phyloP scores from a whole-genome alignment of 2,888 invertebrate species.

The Xylota segnis region DNA sequence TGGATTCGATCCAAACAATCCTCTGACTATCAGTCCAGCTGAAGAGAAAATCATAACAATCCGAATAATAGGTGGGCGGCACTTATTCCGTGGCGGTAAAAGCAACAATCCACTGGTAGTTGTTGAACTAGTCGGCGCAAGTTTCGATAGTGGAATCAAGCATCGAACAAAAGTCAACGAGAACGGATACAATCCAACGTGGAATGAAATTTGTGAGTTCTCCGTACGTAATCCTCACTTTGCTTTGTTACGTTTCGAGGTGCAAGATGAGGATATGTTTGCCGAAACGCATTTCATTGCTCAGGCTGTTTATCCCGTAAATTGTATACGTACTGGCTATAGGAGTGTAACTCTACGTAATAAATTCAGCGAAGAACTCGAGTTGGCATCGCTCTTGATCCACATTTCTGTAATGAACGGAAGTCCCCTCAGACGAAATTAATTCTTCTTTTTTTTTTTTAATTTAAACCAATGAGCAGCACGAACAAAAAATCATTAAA shows the following conservation, averaged over 20 bases:
- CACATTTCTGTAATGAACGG: constrained; percentile 88
- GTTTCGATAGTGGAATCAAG: constrained; percentile 93
- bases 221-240: constrained; percentile 92
- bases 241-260: constrained; percentile 93
- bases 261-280: constrained; percentile 98
- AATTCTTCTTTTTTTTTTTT: constrained; percentile 11
- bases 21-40: constrained; percentile 86
- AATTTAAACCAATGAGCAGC: constrained; percentile 28
- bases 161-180: constrained; percentile 95
- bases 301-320: constrained; percentile 95
- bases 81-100: constrained; percentile 92
- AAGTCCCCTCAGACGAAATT: constrained; percentile 45
- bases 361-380: constrained; percentile 95
- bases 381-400: constrained; percentile 94
- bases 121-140: constrained; percentile 94
- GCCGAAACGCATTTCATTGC: constrained; percentile 98
- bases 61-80: constrained; percentile 94
- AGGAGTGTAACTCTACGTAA: constrained; percentile 96
- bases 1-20: constrained; percentile 91
- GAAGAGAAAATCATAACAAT: constrained; percentile 89
- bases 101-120: constrained; percentile 96
- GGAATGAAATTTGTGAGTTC: constrained; percentile 95
- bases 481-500: constrained; percentile 52
- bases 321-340: constrained; percentile 93
- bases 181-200: constrained; percentile 96